These are phyloP conservation scores for Tyrophagus putrescentiae DNA, from an alignment of 1,140 invertebrate species.

Conservation along the genomic window DNA sequence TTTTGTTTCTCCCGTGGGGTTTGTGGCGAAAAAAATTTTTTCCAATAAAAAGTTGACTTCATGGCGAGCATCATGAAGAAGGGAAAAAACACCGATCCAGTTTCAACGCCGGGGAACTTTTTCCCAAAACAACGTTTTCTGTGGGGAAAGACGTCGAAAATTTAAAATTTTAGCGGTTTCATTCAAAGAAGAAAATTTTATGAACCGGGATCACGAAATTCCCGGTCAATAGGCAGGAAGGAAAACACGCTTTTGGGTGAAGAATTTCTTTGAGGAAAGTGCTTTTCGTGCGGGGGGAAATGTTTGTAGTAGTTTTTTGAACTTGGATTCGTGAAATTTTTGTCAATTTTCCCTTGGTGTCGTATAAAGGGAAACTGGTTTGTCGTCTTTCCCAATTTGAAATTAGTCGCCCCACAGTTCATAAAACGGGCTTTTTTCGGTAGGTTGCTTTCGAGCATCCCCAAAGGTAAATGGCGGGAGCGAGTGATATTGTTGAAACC, in stretches of 20 bases:
- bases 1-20: background rate
- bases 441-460: background rate
- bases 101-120: slow-evolving; percentile 12
- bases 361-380: background rate
- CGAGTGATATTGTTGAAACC: background rate
- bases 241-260: background rate
- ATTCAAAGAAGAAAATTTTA: background rate
- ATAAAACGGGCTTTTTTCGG: background rate
- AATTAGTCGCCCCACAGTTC: background rate
- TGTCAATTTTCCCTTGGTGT: background rate
- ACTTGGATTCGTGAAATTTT: background rate
- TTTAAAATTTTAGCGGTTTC: background rate
- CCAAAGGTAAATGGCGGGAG: background rate
- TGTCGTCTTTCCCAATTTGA: slow-evolving; percentile 2
- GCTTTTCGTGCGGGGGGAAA: background rate
- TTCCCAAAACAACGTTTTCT: slow-evolving; percentile 1
- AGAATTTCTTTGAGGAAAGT: background rate
- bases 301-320: background rate
- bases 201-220: slow-evolving; percentile 2
- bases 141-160: background rate
- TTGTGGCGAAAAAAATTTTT: background rate
- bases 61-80: background rate
- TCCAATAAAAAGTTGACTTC: background rate
- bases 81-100: background rate
- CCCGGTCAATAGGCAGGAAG: background rate